Conservation (phyloP, 2,113 vertebrate species). For the Eira barbara region DNA sequence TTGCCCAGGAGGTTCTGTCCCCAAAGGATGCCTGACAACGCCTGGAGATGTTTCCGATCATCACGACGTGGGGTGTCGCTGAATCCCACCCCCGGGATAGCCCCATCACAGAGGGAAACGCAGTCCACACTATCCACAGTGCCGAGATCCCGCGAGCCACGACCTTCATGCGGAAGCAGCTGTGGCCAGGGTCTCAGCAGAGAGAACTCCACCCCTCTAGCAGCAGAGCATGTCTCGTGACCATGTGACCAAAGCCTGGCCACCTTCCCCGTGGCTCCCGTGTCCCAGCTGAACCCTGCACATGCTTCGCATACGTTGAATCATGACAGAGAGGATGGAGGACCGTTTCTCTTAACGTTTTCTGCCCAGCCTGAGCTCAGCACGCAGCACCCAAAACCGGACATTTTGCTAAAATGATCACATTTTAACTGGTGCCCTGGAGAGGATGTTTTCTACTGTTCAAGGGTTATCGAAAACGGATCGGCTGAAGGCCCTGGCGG, state of each 20-base stretch:
- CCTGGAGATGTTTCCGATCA: background rate
- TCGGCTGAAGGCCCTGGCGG: accelerated
- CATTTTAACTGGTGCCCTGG: accelerated
- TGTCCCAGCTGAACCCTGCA: background rate
- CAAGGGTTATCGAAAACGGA: accelerated
- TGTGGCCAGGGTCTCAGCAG: background rate
- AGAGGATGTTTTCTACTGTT: accelerated
- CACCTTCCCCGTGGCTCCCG: background rate
- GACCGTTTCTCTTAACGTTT: accelerated
- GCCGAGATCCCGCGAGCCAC: background rate
- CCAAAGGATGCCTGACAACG: background rate
- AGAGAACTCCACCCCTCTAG: background rate
- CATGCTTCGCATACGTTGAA: accelerated
- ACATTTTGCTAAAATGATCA: background rate
- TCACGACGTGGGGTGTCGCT: too few species aligned
- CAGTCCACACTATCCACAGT: background rate
- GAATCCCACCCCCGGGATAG: too few species aligned
- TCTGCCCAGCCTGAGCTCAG: background rate
- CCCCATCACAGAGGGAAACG: background rate
- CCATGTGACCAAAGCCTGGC: background rate
- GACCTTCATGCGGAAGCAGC: background rate
- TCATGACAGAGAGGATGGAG: accelerated
- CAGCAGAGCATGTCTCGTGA: background rate
- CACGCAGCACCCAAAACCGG: accelerated
- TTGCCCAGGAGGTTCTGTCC: accelerated